A percentile compares a stretch with the other conserved stretches of the same genome.
phyloP scores from a whole-genome alignment of 2,113 vertebrate genomes.

The Uria lomvia region DNA sequence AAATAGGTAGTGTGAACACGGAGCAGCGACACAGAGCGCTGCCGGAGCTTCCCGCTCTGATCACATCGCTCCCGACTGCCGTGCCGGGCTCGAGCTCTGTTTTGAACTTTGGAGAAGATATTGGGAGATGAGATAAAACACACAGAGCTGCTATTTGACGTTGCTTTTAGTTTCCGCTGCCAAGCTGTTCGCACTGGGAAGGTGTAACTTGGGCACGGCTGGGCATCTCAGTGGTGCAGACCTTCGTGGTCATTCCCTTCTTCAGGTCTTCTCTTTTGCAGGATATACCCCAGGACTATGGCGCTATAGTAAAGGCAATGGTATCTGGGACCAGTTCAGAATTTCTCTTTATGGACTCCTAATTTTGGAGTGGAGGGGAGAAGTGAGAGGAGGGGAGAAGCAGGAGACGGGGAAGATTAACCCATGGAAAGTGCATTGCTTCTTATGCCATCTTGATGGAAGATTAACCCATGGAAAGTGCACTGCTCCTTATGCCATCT shows the following conservation, averaged over 20 bases:
- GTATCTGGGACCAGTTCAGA: background rate
- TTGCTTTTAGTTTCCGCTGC: background rate
- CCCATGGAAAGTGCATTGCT: background rate
- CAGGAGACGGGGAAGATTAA: background rate
- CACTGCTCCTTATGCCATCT: background rate
- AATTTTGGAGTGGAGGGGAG: background rate
- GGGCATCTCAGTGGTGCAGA: background rate
- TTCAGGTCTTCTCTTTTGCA: background rate
- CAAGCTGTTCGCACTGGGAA: background rate
- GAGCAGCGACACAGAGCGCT: background rate
- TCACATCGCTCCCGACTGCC: background rate
- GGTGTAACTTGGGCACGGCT: background rate
- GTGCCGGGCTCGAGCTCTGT: background rate
- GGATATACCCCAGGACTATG: background rate
- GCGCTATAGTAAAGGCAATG: background rate
- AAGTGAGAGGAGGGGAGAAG: background rate
- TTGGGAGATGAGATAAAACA: background rate
- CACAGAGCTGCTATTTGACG: background rate
- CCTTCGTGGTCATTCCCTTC: background rate
- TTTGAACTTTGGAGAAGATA: background rate
- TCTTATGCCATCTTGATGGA: background rate
- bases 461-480: background rate
- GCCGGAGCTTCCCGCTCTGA: background rate
- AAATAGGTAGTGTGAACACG: background rate
- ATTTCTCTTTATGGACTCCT: background rate